phyloP scores from a whole-genome alignment of 2,113 vertebrate genomes.

The Aythya baeri region DNA sequence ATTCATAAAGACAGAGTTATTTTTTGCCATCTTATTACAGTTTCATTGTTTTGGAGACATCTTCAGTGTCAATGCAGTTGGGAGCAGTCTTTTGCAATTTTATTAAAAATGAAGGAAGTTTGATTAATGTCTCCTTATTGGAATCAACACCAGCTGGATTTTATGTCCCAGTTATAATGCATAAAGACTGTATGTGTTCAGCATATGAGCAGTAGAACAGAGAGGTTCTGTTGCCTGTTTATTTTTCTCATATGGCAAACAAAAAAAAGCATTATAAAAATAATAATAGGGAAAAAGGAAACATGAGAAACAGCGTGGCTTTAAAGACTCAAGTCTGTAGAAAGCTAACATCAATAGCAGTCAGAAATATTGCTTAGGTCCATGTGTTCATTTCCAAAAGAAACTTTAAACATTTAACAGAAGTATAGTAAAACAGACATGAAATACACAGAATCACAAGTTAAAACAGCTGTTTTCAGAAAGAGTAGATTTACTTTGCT shows the following conservation, averaged over 20 bases:
- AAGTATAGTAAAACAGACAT: not conserved
- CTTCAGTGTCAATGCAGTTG: not conserved
- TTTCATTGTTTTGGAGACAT: not conserved
- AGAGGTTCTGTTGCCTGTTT: not conserved
- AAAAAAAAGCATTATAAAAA: not conserved
- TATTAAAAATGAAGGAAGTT: not conserved
- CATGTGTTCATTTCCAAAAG: slow-evolving; percentile 33
- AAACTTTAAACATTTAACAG: not conserved
- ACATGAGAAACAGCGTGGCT: not conserved
- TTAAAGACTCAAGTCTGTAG: not conserved
- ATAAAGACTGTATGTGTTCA: not conserved
- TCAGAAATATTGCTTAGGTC: slow-evolving; percentile 24
- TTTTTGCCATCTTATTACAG: not conserved
- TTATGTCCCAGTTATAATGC: not conserved
- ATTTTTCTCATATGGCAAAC: not conserved
- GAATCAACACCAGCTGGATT: slow-evolving; percentile 32
- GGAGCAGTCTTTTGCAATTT: not conserved
- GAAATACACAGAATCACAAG: not conserved
- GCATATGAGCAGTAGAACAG: slow-evolving; percentile 6
- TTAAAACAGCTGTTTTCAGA: slow-evolving; percentile 45
- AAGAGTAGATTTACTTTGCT: not conserved
- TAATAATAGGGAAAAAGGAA: not conserved
- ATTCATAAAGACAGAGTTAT: not conserved
- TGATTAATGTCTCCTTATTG: not conserved
- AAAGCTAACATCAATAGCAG: not conserved